Evolutionary conservation across 2,888 invertebrate species (phyloP), one percentile per base, ranked within the genome.

Genomic region (Lagria hirta): DNA sequence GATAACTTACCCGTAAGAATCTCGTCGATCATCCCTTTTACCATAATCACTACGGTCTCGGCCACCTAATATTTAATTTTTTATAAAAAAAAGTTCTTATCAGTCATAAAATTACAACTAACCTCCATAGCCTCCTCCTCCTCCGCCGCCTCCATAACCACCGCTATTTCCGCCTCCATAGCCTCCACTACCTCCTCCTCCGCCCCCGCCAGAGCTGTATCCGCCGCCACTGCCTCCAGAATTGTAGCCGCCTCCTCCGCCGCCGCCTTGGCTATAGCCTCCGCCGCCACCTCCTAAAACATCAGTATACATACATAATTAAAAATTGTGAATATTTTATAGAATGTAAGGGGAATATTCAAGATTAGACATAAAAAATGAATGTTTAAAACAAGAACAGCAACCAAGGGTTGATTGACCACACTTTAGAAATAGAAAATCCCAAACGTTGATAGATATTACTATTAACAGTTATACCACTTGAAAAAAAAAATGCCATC

Each of bases 1-100:
- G 28, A 24, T 10, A 44, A 73, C 80, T 80, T 70, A 81, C 80
- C 80, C 79, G 71, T 72, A 80, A 66, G 76, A 77, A 71, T 77
- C 71, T 70, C 68, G 69, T 69, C 78, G 69, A 72, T 78, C 70
- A 69, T 77, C 74, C 34, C 79, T 52, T 72, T 78, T 65, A 66
- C 79, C 60, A 37, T 76, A 55, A 73, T 78, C 71, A 32, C 76
- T 47, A 62, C 65, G 68, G 29, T 77, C 71, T 59, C 70, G 57
- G 69, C 77, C 56, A 66, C 74, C 38, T 78, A 74, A 62, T n/a
- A n/a, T n/a, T n/a, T n/a, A n/a, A n/a, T n/a, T n/a, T n/a, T n/a
- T n/a, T n/a, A 15, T 17, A 12, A 38, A 23, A 13, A 38, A 27
- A 14, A 22, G 13, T 3, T 33, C 5, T 3, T 30, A 30, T 11